Evolutionary conservation across 2,113 vertebrate species (phyloP).

Genomic region (Diadophis punctatus): DNA sequence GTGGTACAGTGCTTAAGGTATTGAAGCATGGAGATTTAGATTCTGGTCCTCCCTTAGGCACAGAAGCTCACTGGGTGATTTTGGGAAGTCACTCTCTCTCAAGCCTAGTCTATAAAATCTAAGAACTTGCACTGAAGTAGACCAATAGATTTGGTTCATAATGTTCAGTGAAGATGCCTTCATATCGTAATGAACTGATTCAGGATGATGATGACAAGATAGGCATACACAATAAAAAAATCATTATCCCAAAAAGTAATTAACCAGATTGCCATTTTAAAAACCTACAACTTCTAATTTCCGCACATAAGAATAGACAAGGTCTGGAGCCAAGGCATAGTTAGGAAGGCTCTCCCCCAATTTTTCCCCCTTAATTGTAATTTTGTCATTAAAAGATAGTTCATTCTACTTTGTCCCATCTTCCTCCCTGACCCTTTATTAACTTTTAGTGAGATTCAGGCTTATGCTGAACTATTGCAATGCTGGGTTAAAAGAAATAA

Average conservation of each 20-base stretch:
- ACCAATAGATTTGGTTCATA: not conserved
- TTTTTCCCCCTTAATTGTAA: not conserved
- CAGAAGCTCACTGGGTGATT: not conserved
- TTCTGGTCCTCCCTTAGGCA: not conserved
- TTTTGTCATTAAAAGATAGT: not conserved
- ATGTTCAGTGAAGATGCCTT: not conserved
- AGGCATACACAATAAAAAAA: not conserved
- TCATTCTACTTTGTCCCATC: not conserved
- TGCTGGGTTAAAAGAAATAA: not conserved
- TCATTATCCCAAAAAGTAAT: not conserved
- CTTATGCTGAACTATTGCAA: not conserved
- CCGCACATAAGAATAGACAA: not conserved
- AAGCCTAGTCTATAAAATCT: not conserved
- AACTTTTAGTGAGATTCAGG: not conserved
- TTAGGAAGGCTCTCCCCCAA: not conserved
- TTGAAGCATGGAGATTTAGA: not conserved
- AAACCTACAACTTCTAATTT: not conserved
- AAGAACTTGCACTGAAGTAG: not conserved
- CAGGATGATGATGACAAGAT: not conserved
- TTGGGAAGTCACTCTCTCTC: not conserved
- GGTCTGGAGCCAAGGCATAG: not conserved
- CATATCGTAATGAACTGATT: not conserved
- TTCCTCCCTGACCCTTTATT: not conserved
- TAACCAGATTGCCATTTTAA: not conserved
- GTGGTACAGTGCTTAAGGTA: not conserved